Evolutionary conservation across 2,888 invertebrate genomes (phyloP).

Genomic region (Synergus laeviventris): DNA sequence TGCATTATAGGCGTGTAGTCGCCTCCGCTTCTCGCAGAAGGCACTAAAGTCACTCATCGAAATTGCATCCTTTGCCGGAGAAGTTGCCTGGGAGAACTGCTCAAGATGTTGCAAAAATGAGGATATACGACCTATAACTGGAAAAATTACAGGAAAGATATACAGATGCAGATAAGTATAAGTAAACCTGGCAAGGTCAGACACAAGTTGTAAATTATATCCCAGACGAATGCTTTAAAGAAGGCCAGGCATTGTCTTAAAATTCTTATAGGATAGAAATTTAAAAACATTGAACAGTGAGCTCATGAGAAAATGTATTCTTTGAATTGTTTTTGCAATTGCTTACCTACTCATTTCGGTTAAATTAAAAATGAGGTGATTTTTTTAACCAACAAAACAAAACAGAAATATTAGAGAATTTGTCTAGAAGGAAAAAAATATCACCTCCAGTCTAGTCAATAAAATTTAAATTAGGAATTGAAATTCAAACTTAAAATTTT

Average conservation of each 20-base stretch:
- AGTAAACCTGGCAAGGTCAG: neutral
- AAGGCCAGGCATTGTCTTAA: neutral
- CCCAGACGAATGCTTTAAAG: neutral
- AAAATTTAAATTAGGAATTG: too few species aligned
- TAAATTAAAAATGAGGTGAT: too few species aligned
- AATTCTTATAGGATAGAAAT: neutral
- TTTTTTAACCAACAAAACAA: too few species aligned
- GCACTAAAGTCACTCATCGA: conserved; percentile 37
- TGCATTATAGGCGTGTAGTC: conserved; percentile 30
- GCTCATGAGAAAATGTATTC: too few species aligned
- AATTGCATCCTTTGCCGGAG: conserved; percentile 29
- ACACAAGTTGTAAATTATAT: conserved; percentile 5
- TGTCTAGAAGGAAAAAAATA: too few species aligned
- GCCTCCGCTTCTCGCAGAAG: conserved; percentile 6
- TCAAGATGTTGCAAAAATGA: conserved; percentile 10
- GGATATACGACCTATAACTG: neutral
- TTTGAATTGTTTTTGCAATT: too few species aligned
- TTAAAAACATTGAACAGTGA: neutral
- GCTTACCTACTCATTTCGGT: too few species aligned
- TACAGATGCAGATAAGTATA: neutral
- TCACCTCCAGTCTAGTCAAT: too few species aligned
- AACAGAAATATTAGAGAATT: too few species aligned
- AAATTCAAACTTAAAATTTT: too few species aligned
- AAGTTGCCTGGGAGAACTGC: neutral
- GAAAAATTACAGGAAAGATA: neutral